These are phyloP conservation scores for Lithobates sylvaticus DNA, from an alignment of 2,797 vertebrate species.

Conservation along the genomic window DNA sequence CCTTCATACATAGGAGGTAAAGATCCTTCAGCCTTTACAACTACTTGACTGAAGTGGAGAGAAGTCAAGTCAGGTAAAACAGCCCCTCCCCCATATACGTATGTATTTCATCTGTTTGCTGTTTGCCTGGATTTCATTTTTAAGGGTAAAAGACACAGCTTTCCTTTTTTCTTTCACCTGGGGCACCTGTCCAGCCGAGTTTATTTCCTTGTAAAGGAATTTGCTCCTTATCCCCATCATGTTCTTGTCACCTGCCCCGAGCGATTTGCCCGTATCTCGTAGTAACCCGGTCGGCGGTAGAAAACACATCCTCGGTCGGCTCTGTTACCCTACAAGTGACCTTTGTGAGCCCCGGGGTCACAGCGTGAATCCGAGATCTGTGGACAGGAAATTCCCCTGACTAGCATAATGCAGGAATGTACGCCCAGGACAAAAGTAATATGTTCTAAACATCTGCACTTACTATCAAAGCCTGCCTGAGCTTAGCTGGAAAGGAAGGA, in stretches of 20 bases:
- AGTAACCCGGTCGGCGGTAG: background rate
- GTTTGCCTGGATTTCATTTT: too few species aligned
- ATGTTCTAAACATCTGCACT: slow-evolving; percentile 47
- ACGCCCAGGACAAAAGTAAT: slow-evolving; percentile 47
- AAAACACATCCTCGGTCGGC: background rate
- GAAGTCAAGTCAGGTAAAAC: too few species aligned
- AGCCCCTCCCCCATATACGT: too few species aligned
- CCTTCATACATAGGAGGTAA: too few species aligned
- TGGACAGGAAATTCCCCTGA: slow-evolving; percentile 49
- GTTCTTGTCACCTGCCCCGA: background rate
- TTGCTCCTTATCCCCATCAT: too few species aligned
- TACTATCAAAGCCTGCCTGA: slow-evolving; percentile 27
- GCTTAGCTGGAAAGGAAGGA: slow-evolving; percentile 34
- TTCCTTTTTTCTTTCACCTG: too few species aligned
- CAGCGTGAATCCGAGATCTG: slow-evolving; percentile 30
- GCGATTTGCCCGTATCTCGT: background rate
- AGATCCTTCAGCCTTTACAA: too few species aligned
- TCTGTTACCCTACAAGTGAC: slow-evolving; percentile 35
- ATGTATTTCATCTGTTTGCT: too few species aligned
- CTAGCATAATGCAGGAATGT: slow-evolving; percentile 54
- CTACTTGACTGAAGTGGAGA: too few species aligned
- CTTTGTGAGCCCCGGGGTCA: slow-evolving; percentile 29
- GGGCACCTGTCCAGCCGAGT: too few species aligned
- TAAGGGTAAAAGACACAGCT: too few species aligned
- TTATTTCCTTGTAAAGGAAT: too few species aligned